Evolutionary conservation across 2,888 invertebrate genomes (phyloP).

Genomic region (Leptinotarsa juncta): DNA sequence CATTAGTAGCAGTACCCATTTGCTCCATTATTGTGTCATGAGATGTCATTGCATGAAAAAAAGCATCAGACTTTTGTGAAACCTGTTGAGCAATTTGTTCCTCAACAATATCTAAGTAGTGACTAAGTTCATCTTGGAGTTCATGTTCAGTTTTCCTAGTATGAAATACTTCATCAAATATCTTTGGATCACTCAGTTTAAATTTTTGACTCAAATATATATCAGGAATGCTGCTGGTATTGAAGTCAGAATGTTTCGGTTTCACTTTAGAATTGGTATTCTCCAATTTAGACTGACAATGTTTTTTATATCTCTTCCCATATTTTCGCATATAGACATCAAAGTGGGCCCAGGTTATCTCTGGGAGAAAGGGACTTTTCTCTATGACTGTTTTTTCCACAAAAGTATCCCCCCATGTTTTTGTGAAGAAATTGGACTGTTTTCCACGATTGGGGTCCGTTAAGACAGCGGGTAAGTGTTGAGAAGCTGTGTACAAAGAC

Average conservation of each 20-base stretch:
- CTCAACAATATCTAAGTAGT: conserved; percentile 95
- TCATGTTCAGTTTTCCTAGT: conserved; percentile 71
- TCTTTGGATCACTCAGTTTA: conserved; percentile 81
- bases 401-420: conserved; percentile 97
- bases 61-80: conserved; percentile 94
- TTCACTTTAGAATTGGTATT: conserved; percentile 52
- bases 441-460: conserved; percentile 95
- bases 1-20: conserved; percentile 87
- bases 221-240: conserved; percentile 80
- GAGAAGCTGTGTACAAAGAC: conserved; percentile 91
- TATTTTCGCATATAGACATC: conserved; percentile 87
- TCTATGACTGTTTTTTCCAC: conserved; percentile 84
- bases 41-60: conserved; percentile 98
- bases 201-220: conserved; percentile 86
- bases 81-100: conserved; percentile 93
- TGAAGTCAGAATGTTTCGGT: conserved; percentile 60
- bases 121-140: conserved; percentile 91
- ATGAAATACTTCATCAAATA: conserved; percentile 87
- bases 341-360: conserved; percentile 86
- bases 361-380: conserved; percentile 84
- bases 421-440: conserved; percentile 92
- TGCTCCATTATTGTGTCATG: conserved; percentile 98
- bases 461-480: conserved; percentile 94
- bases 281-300: conserved; percentile 62
- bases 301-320: conserved; percentile 74